These are phyloP conservation scores for Heterotis niloticus DNA, from an alignment of 2,113 vertebrate species.

Conservation along the genomic window DNA sequence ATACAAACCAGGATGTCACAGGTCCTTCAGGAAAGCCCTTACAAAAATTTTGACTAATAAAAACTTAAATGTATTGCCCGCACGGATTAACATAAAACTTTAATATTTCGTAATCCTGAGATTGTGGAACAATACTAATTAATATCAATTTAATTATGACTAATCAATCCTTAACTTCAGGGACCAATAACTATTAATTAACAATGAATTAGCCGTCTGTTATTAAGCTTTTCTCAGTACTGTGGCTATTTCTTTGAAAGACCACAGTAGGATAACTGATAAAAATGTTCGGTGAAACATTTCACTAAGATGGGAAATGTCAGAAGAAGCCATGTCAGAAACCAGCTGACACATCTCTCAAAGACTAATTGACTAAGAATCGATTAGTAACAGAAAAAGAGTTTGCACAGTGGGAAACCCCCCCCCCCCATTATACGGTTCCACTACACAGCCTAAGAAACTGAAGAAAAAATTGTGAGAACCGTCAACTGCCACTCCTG, in stretches of 20 bases:
- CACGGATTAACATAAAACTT: not conserved
- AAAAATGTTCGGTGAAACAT: not conserved
- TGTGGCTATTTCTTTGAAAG: not conserved
- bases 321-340: not conserved
- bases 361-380: too few species aligned
- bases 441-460: too few species aligned
- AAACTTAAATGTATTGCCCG: too few species aligned
- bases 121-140: not conserved
- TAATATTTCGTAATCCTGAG: not conserved
- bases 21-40: too few species aligned
- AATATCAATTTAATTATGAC: constrained; percentile 3
- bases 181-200: not conserved
- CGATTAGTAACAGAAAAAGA: too few species aligned
- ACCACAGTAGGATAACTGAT: too few species aligned
- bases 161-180: not conserved
- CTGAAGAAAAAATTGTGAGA: too few species aligned
- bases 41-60: too few species aligned
- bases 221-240: not conserved
- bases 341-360: not conserved
- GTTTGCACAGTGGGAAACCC: too few species aligned
- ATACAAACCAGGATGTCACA: too few species aligned
- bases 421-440: too few species aligned
- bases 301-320: not conserved
- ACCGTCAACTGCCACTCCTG: too few species aligned
- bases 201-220: not conserved